Evolutionary conservation across 92 coral and sea anemone species (phyloP), one percentile per base, ranked within the genome.

Genomic region (Diadumene lineata): DNA sequence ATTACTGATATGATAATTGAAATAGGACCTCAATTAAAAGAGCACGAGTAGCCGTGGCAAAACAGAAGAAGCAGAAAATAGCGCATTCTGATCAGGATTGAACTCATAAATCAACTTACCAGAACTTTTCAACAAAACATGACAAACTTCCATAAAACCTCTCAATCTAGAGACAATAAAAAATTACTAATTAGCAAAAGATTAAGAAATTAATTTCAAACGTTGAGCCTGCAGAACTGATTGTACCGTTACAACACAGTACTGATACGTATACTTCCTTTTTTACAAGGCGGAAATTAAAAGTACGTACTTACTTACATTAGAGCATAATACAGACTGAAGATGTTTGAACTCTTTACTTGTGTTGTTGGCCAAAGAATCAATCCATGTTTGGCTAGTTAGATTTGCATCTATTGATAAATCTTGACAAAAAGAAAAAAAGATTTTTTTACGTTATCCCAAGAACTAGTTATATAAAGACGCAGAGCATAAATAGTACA

Each of bases 331-430:
- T 56, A 15, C 73, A 22, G 46, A n/a, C 60, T 79, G 76, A 22
- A 84, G 84, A 1, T 34, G 22, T 18, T 34, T 48, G 43, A 71
- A 84, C 4, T 44, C 66, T 7, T 9, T 0, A 79, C 88, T 84
- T 13, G 50, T n/a, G 18, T 26, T 27, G 11, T 21, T 48, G 9
- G 30, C 56, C 56, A 84, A 50, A 18, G 31, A 33, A 9, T 79
- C 72, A 31, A 56, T 58, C 88, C 88, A 84, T 28, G 1, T 34
- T 60, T 73, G 65, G 3, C 78, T 66, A 7, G 63, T 57, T 0
- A 84, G 50, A 38, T 63, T 73, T 25, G 72, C 77, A 18, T 69
- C 69, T 13, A 78, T 24, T 18, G 29, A 56, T 17, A 83, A 9
- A 25, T 58, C 64, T 58, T 22, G 22, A 58, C 7, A 26, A 10